Evolutionary conservation across 2,888 invertebrate species (phyloP), one percentile per base, ranked within the genome.

Genomic region (Nomada fucata): DNA sequence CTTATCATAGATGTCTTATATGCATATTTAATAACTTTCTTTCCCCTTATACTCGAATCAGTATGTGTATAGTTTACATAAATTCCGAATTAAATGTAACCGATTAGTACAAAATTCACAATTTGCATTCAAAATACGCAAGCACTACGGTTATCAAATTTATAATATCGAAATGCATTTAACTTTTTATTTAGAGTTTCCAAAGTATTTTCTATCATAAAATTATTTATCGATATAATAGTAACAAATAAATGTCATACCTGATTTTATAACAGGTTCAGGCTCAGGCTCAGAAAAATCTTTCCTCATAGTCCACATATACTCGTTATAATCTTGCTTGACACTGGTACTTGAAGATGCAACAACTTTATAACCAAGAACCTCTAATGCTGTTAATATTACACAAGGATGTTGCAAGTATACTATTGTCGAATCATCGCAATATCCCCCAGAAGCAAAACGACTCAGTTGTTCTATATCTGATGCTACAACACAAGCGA

Each of bases 261-360:
- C 92, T 89, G 91, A 72, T 82, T 92, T 91, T 70, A 91, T 89
- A 71, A 90, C 89, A 68, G 90, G 80, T 84, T 92, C 95, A 36
- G 97, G 97, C 93, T 98, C 97, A 74, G 97, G 97, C 91, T 97
- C 97, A 59, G 96, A 95, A 93, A 97, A 97, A 90, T 97, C 97
- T 93, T 97, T 97, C 95, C 97, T 96, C 97, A 98, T 97, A 94
- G 98, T 98, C 98, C 98, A 98, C 97, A 97, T 97, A 91, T 97
- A 97, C 93, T 98, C 97, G 95, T 97, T 97, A 92, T 97, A 97
- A 93, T 97, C 97, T 94, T 97, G 97, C 93, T 97, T 97, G 36
- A 97, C 97, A 83, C 97, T 96, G 71, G 97, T 97, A 75, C 97
- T 97, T 83, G 97, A 97, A 20, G 97, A 97, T 76, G 97, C 97